A percentile compares a stretch with the other conserved stretches of the same genome.
Conservation (phyloP, 1,140 invertebrate genomes). For the Diorhabda elongata region DNA sequence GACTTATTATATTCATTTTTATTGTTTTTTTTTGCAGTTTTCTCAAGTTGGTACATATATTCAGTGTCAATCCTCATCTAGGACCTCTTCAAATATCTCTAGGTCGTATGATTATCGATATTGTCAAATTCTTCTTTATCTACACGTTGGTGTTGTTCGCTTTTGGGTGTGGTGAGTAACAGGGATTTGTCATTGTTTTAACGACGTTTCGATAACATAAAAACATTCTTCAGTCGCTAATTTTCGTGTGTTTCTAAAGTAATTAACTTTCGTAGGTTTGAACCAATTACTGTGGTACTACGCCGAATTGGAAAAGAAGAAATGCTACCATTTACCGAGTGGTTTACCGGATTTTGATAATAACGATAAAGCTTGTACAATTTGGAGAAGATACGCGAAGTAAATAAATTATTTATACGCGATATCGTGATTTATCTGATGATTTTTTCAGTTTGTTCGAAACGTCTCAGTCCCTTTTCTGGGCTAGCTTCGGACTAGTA, state of each 20-base stretch:
- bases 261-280: constrained; percentile 50
- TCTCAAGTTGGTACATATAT: constrained; percentile 83
- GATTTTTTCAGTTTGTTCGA: constrained; percentile 71
- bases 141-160: constrained; percentile 78
- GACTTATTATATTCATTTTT: too few species aligned
- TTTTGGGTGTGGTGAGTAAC: constrained; percentile 68
- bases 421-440: background rate
- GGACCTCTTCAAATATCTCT: constrained; percentile 83
- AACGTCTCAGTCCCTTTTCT: constrained; percentile 83
- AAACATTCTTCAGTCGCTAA: too few species aligned
- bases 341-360: constrained; percentile 63
- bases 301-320: constrained; percentile 71
- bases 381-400: constrained; percentile 70
- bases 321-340: constrained; percentile 63
- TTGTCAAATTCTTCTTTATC: constrained; percentile 84
- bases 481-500: constrained; percentile 83
- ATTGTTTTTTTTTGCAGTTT: constrained; percentile 53
- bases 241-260: background rate
- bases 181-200: too few species aligned
- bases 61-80: constrained; percentile 86
- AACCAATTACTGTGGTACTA: constrained; percentile 91
- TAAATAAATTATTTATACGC: constrained; percentile 33
- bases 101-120: constrained; percentile 84
- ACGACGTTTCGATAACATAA: too few species aligned
- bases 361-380: constrained; percentile 66